phyloP scores from a whole-genome alignment of 2,797 vertebrate genomes.

The Chromis chromis region DNA sequence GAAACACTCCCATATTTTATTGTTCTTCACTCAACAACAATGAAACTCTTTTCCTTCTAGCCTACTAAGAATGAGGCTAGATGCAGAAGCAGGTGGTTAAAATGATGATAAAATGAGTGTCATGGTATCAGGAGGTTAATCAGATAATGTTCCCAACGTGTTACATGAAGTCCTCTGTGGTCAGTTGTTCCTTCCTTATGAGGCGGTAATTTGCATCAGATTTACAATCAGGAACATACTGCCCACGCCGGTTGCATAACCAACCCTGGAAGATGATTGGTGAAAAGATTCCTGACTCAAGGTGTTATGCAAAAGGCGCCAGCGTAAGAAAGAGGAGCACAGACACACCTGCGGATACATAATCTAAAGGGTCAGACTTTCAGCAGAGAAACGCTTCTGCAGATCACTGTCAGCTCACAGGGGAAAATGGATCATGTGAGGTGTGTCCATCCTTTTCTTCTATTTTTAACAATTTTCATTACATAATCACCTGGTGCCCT shows the following conservation, averaged over 20 bases:
- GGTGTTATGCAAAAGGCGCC: conserved; percentile 37
- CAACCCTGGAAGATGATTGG: conserved; percentile 1
- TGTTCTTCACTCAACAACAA: conserved; percentile 39
- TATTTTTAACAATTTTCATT: conserved; percentile 1
- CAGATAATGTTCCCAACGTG: conserved; percentile 24
- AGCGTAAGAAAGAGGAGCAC: conserved; percentile 12
- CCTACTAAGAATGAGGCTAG: background rate
- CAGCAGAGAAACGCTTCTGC: conserved; percentile 25
- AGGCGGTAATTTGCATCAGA: conserved; percentile 10
- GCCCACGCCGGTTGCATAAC: background rate
- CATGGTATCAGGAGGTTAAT: conserved; percentile 13
- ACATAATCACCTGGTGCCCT: conserved; percentile 38
- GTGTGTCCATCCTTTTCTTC: background rate
- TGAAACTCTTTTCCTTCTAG: conserved; percentile 28
- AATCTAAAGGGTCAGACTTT: conserved; percentile 38
- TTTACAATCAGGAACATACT: background rate
- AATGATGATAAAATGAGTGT: conserved; percentile 10
- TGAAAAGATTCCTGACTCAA: conserved; percentile 1
- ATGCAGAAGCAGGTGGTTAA: conserved; percentile 3
- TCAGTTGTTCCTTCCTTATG: conserved; percentile 7
- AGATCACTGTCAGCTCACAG: conserved; percentile 26
- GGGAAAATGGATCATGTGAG: background rate
- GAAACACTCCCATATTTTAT: conserved; percentile 33
- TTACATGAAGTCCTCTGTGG: conserved; percentile 18
- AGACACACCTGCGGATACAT: conserved; percentile 44